Evolutionary conservation across 2,797 vertebrate species (phyloP).

Genomic region (Parambassis ranga): DNA sequence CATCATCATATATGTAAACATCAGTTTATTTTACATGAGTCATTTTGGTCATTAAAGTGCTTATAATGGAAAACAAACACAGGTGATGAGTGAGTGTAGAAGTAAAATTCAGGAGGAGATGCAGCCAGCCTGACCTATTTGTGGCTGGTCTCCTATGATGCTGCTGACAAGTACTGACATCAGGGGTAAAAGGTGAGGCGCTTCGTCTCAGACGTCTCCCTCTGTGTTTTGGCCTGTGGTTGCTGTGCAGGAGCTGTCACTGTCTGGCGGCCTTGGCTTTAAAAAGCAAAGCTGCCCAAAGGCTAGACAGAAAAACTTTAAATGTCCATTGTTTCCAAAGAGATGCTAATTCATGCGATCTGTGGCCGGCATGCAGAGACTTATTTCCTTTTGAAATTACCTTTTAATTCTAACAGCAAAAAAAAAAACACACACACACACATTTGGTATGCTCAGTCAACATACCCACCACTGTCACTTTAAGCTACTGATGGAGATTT

Average conservation of each 20-base stretch:
- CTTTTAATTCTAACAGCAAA: too few relatives aligned
- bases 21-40: background rate
- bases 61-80: too few relatives aligned
- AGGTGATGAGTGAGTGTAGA: too few relatives aligned
- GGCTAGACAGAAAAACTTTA: background rate
- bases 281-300: background rate
- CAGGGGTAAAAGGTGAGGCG: slow-evolving; percentile 11
- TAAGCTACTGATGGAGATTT: too few relatives aligned
- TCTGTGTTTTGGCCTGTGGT: background rate
- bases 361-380: too few relatives aligned
- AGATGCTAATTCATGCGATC: background rate
- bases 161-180: slow-evolving; percentile 10
- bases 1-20: background rate
- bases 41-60: background rate
- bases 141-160: background rate
- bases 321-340: background rate
- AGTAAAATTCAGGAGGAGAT: background rate
- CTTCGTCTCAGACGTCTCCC: background rate
- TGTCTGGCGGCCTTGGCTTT: background rate
- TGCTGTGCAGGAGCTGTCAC: background rate
- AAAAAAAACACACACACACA: too few relatives aligned
- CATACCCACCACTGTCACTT: too few relatives aligned
- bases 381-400: too few relatives aligned
- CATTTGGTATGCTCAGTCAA: too few relatives aligned
- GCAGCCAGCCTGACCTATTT: slow-evolving; percentile 6